phyloP scores from a whole-genome alignment of 1,140 invertebrate species.

The Sycobia sp. region DNA sequence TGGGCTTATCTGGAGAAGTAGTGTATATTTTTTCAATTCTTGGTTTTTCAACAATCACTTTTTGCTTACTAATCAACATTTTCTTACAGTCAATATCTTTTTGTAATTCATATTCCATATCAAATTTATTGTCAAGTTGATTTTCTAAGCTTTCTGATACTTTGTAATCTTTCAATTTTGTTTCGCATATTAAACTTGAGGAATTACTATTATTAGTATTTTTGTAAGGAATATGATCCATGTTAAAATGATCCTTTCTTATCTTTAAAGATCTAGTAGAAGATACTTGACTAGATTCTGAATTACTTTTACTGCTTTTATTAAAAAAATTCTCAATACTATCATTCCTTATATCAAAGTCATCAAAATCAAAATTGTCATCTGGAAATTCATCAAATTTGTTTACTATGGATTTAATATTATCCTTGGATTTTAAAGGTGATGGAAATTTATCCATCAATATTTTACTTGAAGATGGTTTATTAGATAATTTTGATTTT shows the following conservation, averaged over 20 bases:
- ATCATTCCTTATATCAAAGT: slow-evolving; percentile 34
- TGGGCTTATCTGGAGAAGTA: not conserved
- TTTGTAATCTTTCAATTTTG: not conserved
- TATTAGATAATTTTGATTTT: not conserved
- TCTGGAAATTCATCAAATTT: slow-evolving; percentile 15
- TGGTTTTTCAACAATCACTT: not conserved
- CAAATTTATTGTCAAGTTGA: slow-evolving; percentile 8
- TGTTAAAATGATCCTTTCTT: not conserved
- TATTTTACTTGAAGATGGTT: not conserved
- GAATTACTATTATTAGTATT: not conserved
- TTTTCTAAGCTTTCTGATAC: not conserved
- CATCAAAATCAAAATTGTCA: slow-evolving; percentile 40
- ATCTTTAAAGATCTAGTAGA: not conserved
- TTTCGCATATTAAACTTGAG: slow-evolving; percentile 2
- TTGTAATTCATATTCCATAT: slow-evolving; percentile 2
- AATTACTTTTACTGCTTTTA: not conserved
- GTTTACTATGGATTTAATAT: not conserved
- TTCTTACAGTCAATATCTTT: not conserved
- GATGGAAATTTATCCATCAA: not conserved
- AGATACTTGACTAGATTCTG: not conserved
- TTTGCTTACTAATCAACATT: too few species aligned
- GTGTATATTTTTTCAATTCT: not conserved
- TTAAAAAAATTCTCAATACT: not conserved
- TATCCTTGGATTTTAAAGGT: not conserved
- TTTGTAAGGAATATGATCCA: not conserved